Evolutionary conservation across 2,113 vertebrate genomes (phyloP), one percentile per base, ranked within the genome.

Genomic region (Myotis davidii): DNA sequence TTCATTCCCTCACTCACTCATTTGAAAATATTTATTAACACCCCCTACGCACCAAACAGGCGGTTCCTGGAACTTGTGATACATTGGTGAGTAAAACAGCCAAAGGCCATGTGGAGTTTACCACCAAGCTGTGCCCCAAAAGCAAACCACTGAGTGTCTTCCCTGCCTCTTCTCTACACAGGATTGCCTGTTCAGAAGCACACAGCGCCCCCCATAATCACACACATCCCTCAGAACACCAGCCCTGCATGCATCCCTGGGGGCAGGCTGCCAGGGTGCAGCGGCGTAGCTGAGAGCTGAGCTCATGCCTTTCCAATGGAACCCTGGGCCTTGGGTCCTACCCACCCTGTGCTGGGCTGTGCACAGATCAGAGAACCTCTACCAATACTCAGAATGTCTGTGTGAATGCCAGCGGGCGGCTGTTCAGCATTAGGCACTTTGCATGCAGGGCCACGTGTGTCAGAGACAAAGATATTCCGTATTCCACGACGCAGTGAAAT

Each of bases 151-250:
- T 32, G 65, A n/a, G 12, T 21, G 7, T 77, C 77, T 87, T 88
- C 59, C 56, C 21, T n/a, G 25, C 20, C 65, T 92, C 21, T 11
- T 45, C 42, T 73, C 18, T 21, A 4, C 12, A 32, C 9, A 61
- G 25, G 39, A 7, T 23, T 65, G 42, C 54, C 70, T 94, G 69
- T 27, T 87, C 37, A 85, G 83, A 88, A 96, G 88, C 85, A 85
- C 3, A 82, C 9, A 93, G 27, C 11, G 25, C 20, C 56, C 50
- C 29, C 20, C 45, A 20, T 34, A 70, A 88, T 76, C 74, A 74
- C 76, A 59, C 27, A 11, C 23, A 70, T 42, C 65, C 42, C 65
- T 94, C 83, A 70, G 34, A 95, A 79, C 34, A 88, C 90, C 89
- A 67, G 23, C 85, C 85, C 83, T 1, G 0, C 20, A 45, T 17